Conservation (phyloP, 2,797 vertebrate species). For the Pangasius krempfi region DNA sequence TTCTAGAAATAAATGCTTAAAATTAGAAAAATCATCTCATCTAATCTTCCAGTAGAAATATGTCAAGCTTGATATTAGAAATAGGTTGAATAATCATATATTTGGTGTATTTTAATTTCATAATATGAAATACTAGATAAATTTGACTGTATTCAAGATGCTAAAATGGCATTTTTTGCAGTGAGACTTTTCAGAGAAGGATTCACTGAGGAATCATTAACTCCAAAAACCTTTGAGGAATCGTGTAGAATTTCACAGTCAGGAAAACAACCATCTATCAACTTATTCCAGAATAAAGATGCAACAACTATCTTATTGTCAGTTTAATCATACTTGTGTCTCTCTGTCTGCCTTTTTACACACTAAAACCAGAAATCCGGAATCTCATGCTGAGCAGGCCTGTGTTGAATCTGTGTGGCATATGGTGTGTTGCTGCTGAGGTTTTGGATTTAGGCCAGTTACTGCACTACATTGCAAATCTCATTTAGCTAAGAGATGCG, state of each 20-base stretch:
- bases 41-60: neutral
- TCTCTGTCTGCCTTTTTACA: conserved; percentile 16
- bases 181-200: neutral
- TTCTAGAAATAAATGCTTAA: too few species aligned
- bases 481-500: conserved; percentile 67
- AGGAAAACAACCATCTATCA: neutral
- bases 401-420: conserved; percentile 64
- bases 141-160: too few species aligned
- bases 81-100: neutral
- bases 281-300: neutral
- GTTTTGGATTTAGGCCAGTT: conserved; percentile 66
- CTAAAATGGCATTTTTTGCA: neutral
- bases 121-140: neutral
- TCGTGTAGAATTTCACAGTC: neutral
- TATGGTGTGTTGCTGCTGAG: conserved; percentile 56
- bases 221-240: neutral
- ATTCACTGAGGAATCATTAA: neutral
- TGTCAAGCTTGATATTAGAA: neutral
- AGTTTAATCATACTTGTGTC: neutral
- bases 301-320: neutral
- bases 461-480: conserved; percentile 73
- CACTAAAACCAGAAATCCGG: conserved; percentile 39
- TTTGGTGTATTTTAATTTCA: neutral
- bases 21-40: too few species aligned
- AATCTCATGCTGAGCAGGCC: conserved; percentile 53